A percentile compares a stretch with the other conserved stretches of the same genome.
phyloP scores from a whole-genome alignment of 2,888 invertebrate genomes.

The Drosophila merina region DNA sequence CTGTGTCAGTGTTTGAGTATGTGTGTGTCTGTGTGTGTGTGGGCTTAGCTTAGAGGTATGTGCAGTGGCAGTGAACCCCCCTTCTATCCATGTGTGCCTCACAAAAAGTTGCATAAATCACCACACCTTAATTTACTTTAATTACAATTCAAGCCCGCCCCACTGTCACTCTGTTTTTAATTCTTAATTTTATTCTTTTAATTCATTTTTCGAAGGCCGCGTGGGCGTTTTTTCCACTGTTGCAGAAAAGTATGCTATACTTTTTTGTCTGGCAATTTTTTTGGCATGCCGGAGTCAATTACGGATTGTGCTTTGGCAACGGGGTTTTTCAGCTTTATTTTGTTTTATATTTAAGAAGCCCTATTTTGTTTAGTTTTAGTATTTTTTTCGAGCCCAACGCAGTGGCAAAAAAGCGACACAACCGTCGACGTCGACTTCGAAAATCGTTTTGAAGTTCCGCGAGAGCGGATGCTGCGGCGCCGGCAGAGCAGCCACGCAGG shows the following conservation, averaged over 20 bases:
- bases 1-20: slow-evolving; percentile 8
- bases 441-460: slow-evolving; percentile 82
- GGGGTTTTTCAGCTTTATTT: background rate
- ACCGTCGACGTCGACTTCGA: slow-evolving; percentile 83
- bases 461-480: slow-evolving; percentile 39
- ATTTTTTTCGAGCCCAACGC: slow-evolving; percentile 54
- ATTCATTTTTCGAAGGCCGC: slow-evolving; percentile 20
- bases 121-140: slow-evolving; percentile 82
- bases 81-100: slow-evolving; percentile 44
- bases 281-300: background rate
- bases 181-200: slow-evolving; percentile 11
- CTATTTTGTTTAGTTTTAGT: slow-evolving; percentile 22
- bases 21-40: slow-evolving; percentile 29
- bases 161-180: slow-evolving; percentile 7
- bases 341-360: slow-evolving; percentile 14
- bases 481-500: slow-evolving; percentile 18
- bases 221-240: slow-evolving; percentile 39
- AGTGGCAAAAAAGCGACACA: slow-evolving; percentile 79
- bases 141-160: slow-evolving; percentile 36
- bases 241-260: slow-evolving; percentile 63
- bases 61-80: slow-evolving; percentile 46
- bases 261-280: slow-evolving; percentile 41
- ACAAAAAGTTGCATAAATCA: slow-evolving; percentile 82
- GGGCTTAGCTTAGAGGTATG: slow-evolving; percentile 57
- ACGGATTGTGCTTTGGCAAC: background rate